These are phyloP conservation scores for Periophthalmus modestus DNA, from an alignment of 2,113 vertebrate genomes.

Conservation along the genomic window DNA sequence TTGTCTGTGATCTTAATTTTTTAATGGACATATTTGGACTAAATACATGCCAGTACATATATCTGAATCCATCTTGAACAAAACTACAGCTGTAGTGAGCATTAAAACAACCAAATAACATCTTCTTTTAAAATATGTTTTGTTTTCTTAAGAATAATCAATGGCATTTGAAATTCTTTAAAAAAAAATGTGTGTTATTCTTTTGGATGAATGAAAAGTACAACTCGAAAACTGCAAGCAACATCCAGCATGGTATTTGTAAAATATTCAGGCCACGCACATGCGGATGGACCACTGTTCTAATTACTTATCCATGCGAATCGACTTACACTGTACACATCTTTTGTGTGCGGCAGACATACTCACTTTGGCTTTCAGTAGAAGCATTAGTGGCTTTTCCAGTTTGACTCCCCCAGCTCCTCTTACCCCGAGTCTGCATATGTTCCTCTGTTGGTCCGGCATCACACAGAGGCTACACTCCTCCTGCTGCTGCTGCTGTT, in stretches of 20 bases:
- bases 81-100: neutral
- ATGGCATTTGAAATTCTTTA: slow-evolving; percentile 19
- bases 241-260: slow-evolving; percentile 30
- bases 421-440: slow-evolving; percentile 6
- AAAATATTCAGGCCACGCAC: slow-evolving; percentile 59
- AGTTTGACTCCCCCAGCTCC: slow-evolving; percentile 20
- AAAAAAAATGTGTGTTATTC: slow-evolving; percentile 39
- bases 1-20: too few species aligned
- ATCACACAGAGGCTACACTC: slow-evolving; percentile 56
- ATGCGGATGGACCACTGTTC: slow-evolving; percentile 58
- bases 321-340: slow-evolving; percentile 51
- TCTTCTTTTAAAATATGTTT: too few species aligned
- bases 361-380: slow-evolving; percentile 18
- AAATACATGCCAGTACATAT: too few species aligned
- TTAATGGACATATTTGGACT: too few species aligned
- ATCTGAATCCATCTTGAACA: too few species aligned
- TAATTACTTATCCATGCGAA: slow-evolving; percentile 74
- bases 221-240: slow-evolving; percentile 18
- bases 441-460: slow-evolving; percentile 49
- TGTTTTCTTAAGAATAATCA: too few species aligned
- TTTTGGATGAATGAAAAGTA: slow-evolving; percentile 19
- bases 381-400: slow-evolving; percentile 29
- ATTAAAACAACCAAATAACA: neutral
- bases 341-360: slow-evolving; percentile 48
- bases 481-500: slow-evolving; percentile 16